These are phyloP conservation scores for Therioaphis trifolii DNA, from an alignment of 2,888 invertebrate genomes.

Conservation along the genomic window DNA sequence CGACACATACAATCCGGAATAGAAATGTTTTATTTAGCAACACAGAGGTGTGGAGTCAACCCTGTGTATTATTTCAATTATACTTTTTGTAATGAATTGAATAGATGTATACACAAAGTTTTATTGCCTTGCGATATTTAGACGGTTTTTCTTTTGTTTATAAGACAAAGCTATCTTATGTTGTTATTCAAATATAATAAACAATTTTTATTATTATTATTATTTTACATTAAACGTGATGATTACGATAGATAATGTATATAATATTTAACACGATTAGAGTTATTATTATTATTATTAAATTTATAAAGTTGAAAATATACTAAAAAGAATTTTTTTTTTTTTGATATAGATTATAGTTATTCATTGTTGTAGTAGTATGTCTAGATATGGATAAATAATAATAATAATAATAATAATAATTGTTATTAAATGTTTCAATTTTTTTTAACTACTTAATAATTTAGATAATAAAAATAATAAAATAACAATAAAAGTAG, in stretches of 20 bases:
- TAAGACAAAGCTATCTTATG: conserved; percentile 57
- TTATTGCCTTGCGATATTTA: not conserved
- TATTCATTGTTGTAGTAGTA: not conserved
- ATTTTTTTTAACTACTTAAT: conserved; percentile 54
- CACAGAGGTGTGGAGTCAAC: no score
- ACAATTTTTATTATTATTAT: conserved; percentile 40
- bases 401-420: conserved; percentile 50
- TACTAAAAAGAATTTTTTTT: not conserved
- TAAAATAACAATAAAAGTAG: conserved; percentile 63
- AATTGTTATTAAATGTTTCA: conserved; percentile 46
- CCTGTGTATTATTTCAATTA: no score
- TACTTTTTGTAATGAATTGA: no score
- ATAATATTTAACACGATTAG: conserved; percentile 15
- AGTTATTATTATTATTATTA: conserved; percentile 39
- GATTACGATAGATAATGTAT: conserved; percentile 23
- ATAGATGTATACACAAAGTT: not conserved
- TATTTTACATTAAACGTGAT: conserved; percentile 28
- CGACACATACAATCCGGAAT: no score
- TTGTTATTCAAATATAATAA: not conserved
- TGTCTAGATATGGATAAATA: conserved; percentile 17
- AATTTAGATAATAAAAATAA: conserved; percentile 61
- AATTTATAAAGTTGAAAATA: conserved; percentile 16
- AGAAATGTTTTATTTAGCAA: no score
- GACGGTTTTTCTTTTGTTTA: conserved; percentile 4
- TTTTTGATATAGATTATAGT: not conserved